Base-by-base conservation (phyloP, 2,113 vertebrate genomes). In the Proterorhinus semilunaris region DNA sequence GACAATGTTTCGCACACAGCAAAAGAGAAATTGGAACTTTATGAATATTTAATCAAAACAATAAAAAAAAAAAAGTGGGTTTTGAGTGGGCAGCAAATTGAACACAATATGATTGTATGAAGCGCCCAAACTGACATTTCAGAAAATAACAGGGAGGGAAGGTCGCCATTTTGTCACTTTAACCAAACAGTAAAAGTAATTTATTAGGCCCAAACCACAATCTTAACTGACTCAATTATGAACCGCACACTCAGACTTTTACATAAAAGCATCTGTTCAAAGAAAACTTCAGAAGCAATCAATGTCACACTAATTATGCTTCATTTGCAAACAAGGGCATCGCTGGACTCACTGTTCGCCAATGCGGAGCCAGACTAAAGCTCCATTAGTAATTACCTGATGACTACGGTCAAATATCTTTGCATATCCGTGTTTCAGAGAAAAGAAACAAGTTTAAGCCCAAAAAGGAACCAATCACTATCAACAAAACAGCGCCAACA, bases 131-230 rank as follows among this genome's bases (percentile, higher is more conserved):
- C 21, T 9, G 27, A 21, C 51, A 50, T 65, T 45, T 65, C 51
- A 50, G 54, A 65, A 55, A 62, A 76, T 71, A 52, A 11, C 44
- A 47, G 76, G 76, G 70, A 82, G 74, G 75, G 73, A 82, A 48
- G 50, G 8, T 17, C 49, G 72, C 71, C 66, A 75, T 68, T 68
- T 71, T 62, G 16, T 74, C 73, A 69, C 74, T 79, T 66, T 8
- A 48, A 66, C 42, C 27, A 43, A 6, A 13, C 6, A 27, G 47
- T 13, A 49, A 71, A 84, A 75, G 47, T 15, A 66, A 71, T 76
- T 72, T 49, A 77, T 73, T 36, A 71, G 13, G 68, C 73, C 50
- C 62, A 48, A 62, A 62, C 52, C 54, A 75, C 13, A 54, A 54
- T 55, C 42, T 80, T 27, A 52, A 70, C 45, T 16, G 43, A 44